Percentiles rank a stretch among this genome's conserved stretches.
These are phyloP conservation scores for Maniola hyperantus DNA, from an alignment of 2,888 invertebrate species.

Conservation along the genomic window DNA sequence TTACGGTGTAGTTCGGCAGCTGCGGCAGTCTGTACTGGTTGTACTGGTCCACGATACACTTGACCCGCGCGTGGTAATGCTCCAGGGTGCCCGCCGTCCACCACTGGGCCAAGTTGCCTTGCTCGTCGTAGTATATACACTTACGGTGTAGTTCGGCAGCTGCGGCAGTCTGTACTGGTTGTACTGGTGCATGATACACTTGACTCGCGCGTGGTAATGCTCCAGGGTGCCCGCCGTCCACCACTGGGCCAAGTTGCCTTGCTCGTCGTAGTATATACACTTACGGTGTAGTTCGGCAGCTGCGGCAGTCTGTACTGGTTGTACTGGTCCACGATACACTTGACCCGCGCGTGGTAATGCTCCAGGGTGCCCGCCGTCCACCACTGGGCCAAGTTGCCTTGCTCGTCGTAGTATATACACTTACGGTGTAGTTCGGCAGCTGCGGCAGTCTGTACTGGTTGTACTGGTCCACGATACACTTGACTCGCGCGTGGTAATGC, in stretches of 20 bases:
- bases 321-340: constrained; percentile 89
- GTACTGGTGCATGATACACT: constrained; percentile 89
- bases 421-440: constrained; percentile 78
- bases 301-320: constrained; percentile 85
- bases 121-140: constrained; percentile 91
- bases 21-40: constrained; percentile 85
- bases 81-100: constrained; percentile 87
- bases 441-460: constrained; percentile 85
- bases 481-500: constrained; percentile 86
- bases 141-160: constrained; percentile 78
- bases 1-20: constrained; percentile 78
- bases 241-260: constrained; percentile 91
- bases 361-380: constrained; percentile 87
- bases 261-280: constrained; percentile 91
- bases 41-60: constrained; percentile 89
- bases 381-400: constrained; percentile 91
- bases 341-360: constrained; percentile 86
- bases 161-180: constrained; percentile 85
- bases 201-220: constrained; percentile 86
- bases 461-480: constrained; percentile 89
- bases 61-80: constrained; percentile 86
- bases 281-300: constrained; percentile 78
- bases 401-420: constrained; percentile 91
- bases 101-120: constrained; percentile 91
- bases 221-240: constrained; percentile 87